These are phyloP conservation scores for crab-eating macaque (Macaca fascicularis) DNA, from an alignment of 2,113 vertebrate genomes.

Conservation along the genomic window T2T-MFA8v1.1 NC_088395.1:109466501-109467000, in stretches of 20 bases:
- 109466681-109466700: conserved; percentile 14
- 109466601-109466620: not conserved
- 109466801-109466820: conserved; percentile 19
- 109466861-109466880: not conserved
- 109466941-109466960: conserved; percentile 16
- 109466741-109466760: not conserved
- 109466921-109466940: conserved; percentile 28
- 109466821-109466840: conserved; percentile 51
- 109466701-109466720: conserved; percentile 9
- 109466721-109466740: not conserved
- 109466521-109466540: conserved; percentile 26
- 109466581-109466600: conserved; percentile 21
- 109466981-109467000: conserved; percentile 13
- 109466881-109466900: conserved; percentile 23
- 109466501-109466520: conserved; percentile 33
- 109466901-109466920: not conserved
- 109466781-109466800: conserved; percentile 6
- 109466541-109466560: conserved; percentile 17
- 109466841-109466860: conserved; percentile 28
- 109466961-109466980: not conserved
- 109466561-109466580: conserved; percentile 13
- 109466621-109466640: not conserved
- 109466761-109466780: conserved; percentile 6
- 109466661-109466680: not conserved
- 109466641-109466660: not conserved